Evolutionary conservation across 2,797 vertebrate species (phyloP), one percentile per base, ranked within the genome.

Genomic region (Sus cebifrons): DNA sequence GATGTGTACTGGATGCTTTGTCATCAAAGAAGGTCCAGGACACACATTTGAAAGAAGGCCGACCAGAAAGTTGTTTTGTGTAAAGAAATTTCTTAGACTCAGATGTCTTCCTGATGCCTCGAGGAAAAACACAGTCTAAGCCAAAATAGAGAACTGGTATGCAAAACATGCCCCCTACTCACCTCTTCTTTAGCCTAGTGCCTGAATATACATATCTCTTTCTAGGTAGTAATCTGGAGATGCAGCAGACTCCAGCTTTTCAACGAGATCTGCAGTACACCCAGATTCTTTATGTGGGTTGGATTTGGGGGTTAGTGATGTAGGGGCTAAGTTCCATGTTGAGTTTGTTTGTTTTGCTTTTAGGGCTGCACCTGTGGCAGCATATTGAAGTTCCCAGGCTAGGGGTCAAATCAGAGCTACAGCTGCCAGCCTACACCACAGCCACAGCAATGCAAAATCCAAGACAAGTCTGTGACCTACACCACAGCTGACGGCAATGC

Each of bases 41-140:
- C 44, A 52, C 65, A 65, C 20, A 18, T 40, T 85, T 84, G 23
- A n/a, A 4, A 77, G 25, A 4, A 36, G 32, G 5, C 40, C 54
- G 58, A 83, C 14, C 20, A 79, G 25, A 58, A 83, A 58, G 85
- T 32, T 74, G 23, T 70, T 92, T 32, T 32, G 40, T 44, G 10
- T 32, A 67, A 96, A 74, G n/a, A 82, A 36, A 70, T 94, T 70
- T 91, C 25, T 70, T 93, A 25, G 7, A 92, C 56, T 54, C 44
- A 77, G n/a, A 44, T 36, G 18, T 58, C 52, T 77, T n/a, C 32
- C 68, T 89, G 6, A 40, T 21, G 4, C 15, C 36, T 62, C 14
- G 73, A 62, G 91, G 4, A 54, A 44, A 70, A 65, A n/a, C 36
- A 88, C 3, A 23, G 5, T 74, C 77, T 56, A 68, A 91, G 17